A percentile compares a stretch with the other conserved stretches of the same genome.
Conservation (phyloP, 2,888 invertebrate genomes). For the Neelides folsomi region DNA sequence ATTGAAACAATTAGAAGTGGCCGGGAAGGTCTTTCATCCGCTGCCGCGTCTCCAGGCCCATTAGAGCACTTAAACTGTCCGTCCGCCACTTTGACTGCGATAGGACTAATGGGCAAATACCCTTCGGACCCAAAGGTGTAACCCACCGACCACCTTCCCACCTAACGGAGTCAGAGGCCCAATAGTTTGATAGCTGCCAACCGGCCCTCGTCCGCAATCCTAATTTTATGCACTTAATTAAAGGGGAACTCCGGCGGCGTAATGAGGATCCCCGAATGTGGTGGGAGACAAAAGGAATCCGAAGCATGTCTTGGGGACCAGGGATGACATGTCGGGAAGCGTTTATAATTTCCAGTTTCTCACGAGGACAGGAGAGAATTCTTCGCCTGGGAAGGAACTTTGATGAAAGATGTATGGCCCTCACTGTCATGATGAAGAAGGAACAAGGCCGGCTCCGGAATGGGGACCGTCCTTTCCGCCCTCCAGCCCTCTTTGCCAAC, state of each 20-base stretch:
- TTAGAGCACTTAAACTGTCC: constrained; percentile 31
- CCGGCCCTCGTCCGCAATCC: constrained; percentile 3
- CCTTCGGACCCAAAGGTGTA: constrained; percentile 5
- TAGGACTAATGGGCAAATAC: constrained; percentile 19
- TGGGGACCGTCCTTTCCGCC: constrained; percentile 7
- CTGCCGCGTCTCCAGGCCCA: constrained; percentile 32
- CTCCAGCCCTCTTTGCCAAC: constrained; percentile 6
- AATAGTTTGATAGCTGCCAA: constrained; percentile 14
- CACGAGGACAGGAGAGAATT: constrained; percentile 19
- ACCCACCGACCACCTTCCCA: constrained; percentile 6
- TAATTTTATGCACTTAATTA: neutral
- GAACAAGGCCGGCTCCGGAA: constrained; percentile 3
- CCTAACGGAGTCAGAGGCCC: constrained; percentile 1
- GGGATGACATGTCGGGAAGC: constrained; percentile 16
- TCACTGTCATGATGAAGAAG: constrained; percentile 15
- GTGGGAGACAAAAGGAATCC: constrained; percentile 9
- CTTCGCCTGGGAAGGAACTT: constrained; percentile 17
- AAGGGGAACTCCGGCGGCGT: neutral
- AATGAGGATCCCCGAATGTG: neutral
- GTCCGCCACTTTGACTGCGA: constrained; percentile 23
- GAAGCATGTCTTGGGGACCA: constrained; percentile 14
- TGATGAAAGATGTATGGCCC: constrained; percentile 20
- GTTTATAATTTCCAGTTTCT: constrained; percentile 24
- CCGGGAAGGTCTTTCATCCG: constrained; percentile 20
- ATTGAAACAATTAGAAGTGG: constrained; percentile 30